Evolutionary conservation across 2,113 vertebrate genomes (phyloP).

Genomic region (Arvicanthis niloticus): DNA sequence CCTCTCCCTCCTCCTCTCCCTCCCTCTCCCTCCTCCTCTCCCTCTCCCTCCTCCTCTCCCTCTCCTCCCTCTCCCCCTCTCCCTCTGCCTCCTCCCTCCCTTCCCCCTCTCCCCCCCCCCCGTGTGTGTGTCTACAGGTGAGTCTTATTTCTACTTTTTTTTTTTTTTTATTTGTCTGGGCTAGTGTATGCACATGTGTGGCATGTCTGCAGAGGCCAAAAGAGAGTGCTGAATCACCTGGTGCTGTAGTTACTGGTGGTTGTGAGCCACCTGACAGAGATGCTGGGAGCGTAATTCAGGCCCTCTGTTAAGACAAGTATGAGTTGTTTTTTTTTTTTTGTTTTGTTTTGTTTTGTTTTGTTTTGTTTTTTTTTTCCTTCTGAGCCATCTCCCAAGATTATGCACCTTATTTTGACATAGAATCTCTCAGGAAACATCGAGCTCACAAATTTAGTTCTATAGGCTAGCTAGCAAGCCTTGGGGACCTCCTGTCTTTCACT

Average conservation of each 20-base stretch:
- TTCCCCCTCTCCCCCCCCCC: too few relatives aligned
- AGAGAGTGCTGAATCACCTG: neutral
- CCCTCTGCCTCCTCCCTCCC: rapidly evolving
- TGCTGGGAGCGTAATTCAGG: neutral
- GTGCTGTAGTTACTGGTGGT: too few relatives aligned
- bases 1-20: too few relatives aligned
- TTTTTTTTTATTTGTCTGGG: neutral
- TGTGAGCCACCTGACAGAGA: neutral
- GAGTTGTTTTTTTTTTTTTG: too few relatives aligned
- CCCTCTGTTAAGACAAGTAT: neutral
- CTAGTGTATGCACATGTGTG: neutral
- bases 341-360: too few relatives aligned
- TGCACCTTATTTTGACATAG: neutral
- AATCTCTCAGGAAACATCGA: neutral
- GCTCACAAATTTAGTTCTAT: neutral
- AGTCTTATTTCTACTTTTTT: neutral
- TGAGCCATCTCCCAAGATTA: neutral
- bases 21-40: too few relatives aligned
- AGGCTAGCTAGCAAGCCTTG: neutral
- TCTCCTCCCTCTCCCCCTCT: too few relatives aligned
- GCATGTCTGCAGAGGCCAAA: neutral
- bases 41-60: too few relatives aligned
- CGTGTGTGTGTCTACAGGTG: neutral
- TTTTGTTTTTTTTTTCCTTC: too few relatives aligned
- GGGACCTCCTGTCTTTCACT: neutral